Base-by-base conservation (phyloP, 2,888 invertebrate genomes). In the Apantesis nais region DNA sequence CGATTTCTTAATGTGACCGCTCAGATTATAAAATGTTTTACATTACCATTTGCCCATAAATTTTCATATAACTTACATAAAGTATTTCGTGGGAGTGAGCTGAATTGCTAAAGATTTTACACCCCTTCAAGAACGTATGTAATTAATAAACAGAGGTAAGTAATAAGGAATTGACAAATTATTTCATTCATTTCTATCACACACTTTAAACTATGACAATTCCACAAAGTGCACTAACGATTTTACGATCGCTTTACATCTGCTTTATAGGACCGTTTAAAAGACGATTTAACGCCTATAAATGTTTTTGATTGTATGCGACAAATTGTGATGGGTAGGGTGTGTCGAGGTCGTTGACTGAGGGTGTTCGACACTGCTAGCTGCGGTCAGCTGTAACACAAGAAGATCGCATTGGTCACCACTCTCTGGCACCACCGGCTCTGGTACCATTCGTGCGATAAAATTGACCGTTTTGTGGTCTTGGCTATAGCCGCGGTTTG, bases 351-450 rank as follows among this genome's bases (percentile, higher is more conserved):
- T 93, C 92, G 86, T 86, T 90, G 92, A 90, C 93, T 89, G 87
- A 79, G 83, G 85, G 80, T 86, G 87, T 81, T 81, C 83, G 84
- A 67, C 63, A 66, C 44, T 31, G 55, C n/a, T n/a, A 83, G 81
- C 83, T 92, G 92, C 87, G 93, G 92, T 92, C 86, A 86, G 82
- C 89, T 92, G 93, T 90, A 93, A 93, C 86, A 89, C 88, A 90
- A 93, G 92, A 91, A 89, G 88, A 88, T 83, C 83, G 79, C 82
- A 83, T 89, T 82, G 90, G 88, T 89, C 86, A 85, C 81, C 83
- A 84, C 86, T 84, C 41, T 66, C 66, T 31, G 66, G 66, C 55
- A 58, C 25, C 66, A 69, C 68, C 58, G 85, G 84, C 81, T 85
- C 78, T 85, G 82, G 84, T 83, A 79, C 84, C 81, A 22, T 48